Conservation (phyloP, 2,797 vertebrate genomes). For the Megalops cyprinoides region DNA sequence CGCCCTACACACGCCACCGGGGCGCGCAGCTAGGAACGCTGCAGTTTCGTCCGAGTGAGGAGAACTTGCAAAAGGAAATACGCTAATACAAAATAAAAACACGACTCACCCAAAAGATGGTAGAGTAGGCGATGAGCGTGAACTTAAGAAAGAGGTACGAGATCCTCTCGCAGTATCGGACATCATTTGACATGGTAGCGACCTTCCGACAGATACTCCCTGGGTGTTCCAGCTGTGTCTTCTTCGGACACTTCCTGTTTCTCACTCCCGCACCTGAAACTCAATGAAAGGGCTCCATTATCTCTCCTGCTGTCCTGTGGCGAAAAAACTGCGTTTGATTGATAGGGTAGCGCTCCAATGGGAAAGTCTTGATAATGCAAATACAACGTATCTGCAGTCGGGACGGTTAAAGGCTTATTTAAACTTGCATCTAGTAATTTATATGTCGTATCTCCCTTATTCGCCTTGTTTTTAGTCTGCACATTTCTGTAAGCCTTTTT, state of each 20-base stretch:
- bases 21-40: not conserved
- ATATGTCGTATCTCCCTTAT: no score
- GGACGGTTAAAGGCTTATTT: not conserved
- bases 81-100: not conserved
- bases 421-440: no score
- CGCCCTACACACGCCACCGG: not conserved
- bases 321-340: not conserved
- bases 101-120: conserved; percentile 9
- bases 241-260: conserved; percentile 17
- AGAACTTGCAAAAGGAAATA: no score
- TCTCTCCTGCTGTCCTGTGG: not conserved
- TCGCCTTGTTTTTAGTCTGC: no score
- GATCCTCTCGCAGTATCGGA: conserved; percentile 16
- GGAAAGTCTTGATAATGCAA: not conserved
- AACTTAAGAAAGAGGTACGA: conserved; percentile 13
- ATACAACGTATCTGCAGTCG: not conserved
- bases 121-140: not conserved
- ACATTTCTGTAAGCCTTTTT: no score
- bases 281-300: not conserved
- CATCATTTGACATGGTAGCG: conserved; percentile 1
- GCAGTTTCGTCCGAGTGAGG: no score
- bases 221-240: not conserved
- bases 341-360: conserved; percentile 15
- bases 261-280: conserved; percentile 22
- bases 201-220: not conserved